These are phyloP conservation scores for Clinocottus analis DNA, from an alignment of 2,113 vertebrate species.

Conservation along the genomic window DNA sequence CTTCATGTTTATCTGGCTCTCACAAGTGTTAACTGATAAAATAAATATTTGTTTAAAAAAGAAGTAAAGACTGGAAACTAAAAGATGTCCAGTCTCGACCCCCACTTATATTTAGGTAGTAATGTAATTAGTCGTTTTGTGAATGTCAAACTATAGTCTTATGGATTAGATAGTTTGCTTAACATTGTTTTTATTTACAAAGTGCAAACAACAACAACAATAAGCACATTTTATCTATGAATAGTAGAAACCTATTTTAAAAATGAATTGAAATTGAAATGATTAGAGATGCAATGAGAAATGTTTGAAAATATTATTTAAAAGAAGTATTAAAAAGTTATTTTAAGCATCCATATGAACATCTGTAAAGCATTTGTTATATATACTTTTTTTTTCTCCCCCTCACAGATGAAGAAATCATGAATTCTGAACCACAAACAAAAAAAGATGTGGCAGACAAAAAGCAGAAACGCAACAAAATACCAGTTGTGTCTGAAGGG, in stretches of 20 bases:
- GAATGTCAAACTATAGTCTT: neutral
- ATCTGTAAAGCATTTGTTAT: neutral
- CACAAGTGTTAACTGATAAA: too few relatives aligned
- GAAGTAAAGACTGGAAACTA: neutral
- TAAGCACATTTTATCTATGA: neutral
- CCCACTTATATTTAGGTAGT: neutral
- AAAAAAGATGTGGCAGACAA: neutral
- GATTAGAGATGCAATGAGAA: neutral
- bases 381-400: neutral
- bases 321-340: neutral
- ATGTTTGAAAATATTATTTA: neutral
- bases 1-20: neutral
- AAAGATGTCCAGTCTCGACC: neutral
- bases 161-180: neutral
- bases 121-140: neutral
- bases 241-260: neutral
- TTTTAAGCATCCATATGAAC: neutral
- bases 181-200: neutral
- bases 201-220: neutral
- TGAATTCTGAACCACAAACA: neutral
- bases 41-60: neutral
- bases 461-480: slow-evolving; percentile 5
- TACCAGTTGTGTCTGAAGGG: neutral
- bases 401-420: neutral
- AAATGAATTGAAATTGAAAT: neutral